Percentiles rank a stretch among this genome's conserved stretches.
phyloP scores from a whole-genome alignment of 2,113 vertebrate species.

The Pygoscelis antarcticus region DNA sequence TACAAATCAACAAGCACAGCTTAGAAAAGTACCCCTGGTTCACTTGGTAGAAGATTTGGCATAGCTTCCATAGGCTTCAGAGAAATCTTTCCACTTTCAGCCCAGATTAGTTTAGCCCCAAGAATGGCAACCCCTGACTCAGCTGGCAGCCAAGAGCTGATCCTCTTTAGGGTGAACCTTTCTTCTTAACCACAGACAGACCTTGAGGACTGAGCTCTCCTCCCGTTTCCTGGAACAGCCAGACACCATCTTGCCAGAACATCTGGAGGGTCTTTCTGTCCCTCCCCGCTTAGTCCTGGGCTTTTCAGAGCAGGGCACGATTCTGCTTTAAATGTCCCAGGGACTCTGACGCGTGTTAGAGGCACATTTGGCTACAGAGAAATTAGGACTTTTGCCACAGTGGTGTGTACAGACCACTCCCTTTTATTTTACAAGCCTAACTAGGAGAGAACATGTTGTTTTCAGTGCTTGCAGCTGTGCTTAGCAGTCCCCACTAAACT shows the following conservation, averaged over 20 bases:
- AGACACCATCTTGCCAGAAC: neutral
- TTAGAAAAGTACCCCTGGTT: neutral
- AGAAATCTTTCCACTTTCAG: neutral
- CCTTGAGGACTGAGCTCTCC: neutral
- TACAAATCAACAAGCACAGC: neutral
- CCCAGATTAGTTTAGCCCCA: neutral
- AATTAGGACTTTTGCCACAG: neutral
- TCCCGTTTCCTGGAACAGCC: neutral
- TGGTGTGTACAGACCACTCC: neutral
- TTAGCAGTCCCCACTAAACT: neutral
- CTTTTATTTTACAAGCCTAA: slow-evolving; percentile 21
- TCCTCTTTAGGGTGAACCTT: neutral
- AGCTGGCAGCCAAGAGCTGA: neutral
- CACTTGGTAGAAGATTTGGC: neutral
- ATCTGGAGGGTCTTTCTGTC: neutral
- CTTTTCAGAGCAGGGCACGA: neutral
- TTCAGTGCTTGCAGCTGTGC: slow-evolving; percentile 12
- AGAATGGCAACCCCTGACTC: neutral
- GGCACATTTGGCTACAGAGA: neutral
- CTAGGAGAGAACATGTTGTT: neutral
- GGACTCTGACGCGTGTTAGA: neutral
- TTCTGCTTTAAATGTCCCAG: neutral
- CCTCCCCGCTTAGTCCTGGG: neutral
- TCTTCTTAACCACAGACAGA: neutral
- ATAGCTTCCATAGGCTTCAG: neutral